Percentiles rank a stretch among this genome's conserved stretches.
These are phyloP conservation scores for Ia io DNA, from an alignment of 2,113 vertebrate species.

Conservation along the genomic window DNA sequence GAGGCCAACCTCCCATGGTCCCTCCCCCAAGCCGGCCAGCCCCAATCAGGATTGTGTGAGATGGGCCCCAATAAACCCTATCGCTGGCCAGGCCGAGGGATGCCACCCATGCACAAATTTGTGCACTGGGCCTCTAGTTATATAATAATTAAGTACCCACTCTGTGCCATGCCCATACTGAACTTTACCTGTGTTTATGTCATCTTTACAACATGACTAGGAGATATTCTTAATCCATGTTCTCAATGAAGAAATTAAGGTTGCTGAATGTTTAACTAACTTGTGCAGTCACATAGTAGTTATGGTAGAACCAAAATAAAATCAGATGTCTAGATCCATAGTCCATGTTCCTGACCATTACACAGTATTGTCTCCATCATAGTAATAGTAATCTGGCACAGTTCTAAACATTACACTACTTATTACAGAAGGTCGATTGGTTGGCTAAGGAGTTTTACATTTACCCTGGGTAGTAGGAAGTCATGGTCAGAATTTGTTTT, in stretches of 20 bases:
- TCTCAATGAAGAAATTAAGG: neutral
- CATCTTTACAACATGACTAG: neutral
- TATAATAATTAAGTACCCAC: neutral
- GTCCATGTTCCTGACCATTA: neutral
- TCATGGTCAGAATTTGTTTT: neutral
- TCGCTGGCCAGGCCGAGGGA: accelerated
- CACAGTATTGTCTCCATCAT: neutral
- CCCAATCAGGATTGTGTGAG: no score
- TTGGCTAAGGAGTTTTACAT: neutral
- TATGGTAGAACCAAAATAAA: neutral
- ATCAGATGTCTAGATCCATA: neutral
- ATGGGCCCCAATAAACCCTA: no score
- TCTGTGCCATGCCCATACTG: neutral
- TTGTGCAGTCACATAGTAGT: neutral
- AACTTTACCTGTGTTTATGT: neutral
- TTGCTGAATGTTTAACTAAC: neutral
- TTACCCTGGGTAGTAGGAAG: neutral
- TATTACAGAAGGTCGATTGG: neutral
- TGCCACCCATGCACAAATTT: no score
- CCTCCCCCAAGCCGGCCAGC: no score
- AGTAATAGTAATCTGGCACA: neutral
- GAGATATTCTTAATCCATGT: neutral
- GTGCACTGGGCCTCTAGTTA: no score
- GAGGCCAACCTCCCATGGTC: no score
- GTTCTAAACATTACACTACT: neutral